Evolutionary conservation across 2,113 vertebrate genomes (phyloP).

Genomic region (Podilymbus podiceps): DNA sequence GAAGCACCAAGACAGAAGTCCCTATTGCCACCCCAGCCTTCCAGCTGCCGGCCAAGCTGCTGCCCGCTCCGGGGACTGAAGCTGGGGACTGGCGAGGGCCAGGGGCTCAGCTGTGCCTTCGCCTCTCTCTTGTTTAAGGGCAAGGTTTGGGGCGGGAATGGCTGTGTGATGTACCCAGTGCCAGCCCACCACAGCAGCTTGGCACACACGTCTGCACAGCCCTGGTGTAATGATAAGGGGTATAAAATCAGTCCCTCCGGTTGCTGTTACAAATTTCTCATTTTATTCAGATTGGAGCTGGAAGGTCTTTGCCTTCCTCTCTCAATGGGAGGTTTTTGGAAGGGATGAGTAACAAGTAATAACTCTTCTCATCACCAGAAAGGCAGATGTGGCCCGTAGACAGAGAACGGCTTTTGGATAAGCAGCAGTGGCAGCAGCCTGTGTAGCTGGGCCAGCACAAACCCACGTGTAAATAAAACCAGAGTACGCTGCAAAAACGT

Average conservation of each 20-base stretch:
- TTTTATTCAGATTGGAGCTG: not conserved
- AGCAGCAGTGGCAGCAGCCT: not conserved
- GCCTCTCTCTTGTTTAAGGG: not conserved
- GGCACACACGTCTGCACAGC: not conserved
- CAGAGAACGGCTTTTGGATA: not conserved
- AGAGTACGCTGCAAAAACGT: not conserved
- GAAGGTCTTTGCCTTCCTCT: not conserved
- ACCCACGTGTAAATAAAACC: not conserved
- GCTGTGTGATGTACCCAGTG: too few relatives aligned
- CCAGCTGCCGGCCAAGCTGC: rapidly evolving
- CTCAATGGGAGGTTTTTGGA: not conserved
- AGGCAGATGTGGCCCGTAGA: rapidly evolving
- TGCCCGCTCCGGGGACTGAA: rapidly evolving
- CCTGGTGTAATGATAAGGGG: rapidly evolving
- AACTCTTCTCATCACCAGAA: not conserved
- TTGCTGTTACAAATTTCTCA: not conserved
- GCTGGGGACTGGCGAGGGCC: not conserved
- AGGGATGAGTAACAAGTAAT: not conserved
- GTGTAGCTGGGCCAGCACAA: not conserved
- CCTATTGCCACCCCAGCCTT: not conserved
- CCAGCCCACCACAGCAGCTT: not conserved
- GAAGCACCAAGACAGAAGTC: not conserved
- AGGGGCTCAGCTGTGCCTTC: not conserved
- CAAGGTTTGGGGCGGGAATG: not conserved
- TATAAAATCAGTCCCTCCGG: not conserved